phyloP scores from a whole-genome alignment of 2,888 invertebrate species.

The Exephanes ischioxanthus region DNA sequence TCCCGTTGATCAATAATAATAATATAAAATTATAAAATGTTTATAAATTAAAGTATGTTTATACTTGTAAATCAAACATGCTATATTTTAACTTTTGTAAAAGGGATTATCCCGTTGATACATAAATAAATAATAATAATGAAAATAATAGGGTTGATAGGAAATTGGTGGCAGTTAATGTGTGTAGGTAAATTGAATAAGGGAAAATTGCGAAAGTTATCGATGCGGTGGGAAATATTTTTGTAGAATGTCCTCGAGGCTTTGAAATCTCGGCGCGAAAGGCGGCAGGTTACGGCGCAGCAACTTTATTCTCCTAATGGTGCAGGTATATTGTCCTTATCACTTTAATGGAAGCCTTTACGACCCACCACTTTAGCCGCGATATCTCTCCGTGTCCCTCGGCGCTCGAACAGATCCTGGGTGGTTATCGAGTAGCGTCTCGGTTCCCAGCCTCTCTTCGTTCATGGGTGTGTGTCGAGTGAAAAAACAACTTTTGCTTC shows the following conservation, averaged over 20 bases:
- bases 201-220: conserved; percentile 7
- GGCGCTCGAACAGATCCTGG: conserved; percentile 67
- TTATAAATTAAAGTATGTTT: too few relatives aligned
- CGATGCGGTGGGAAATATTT: not conserved
- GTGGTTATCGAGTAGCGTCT: conserved; percentile 70
- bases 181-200: not conserved
- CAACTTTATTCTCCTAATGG: conserved; percentile 33
- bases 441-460: conserved; percentile 21
- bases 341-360: conserved; percentile 77
- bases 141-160: not conserved
- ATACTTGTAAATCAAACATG: too few relatives aligned
- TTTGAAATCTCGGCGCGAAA: not conserved
- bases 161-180: not conserved
- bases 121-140: not conserved
- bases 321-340: conserved; percentile 67
- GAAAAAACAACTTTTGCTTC: conserved; percentile 23
- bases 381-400: conserved; percentile 67
- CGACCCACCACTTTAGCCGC: conserved; percentile 72
- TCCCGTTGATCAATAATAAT: too few relatives aligned
- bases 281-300: not conserved
- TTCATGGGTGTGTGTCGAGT: not conserved
- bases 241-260: not conserved
- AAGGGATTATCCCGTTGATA: too few relatives aligned
- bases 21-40: too few relatives aligned
- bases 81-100: too few relatives aligned